These are phyloP conservation scores for Hoplostethus mediterraneus DNA, from an alignment of 2,797 vertebrate species.

Conservation along the genomic window DNA sequence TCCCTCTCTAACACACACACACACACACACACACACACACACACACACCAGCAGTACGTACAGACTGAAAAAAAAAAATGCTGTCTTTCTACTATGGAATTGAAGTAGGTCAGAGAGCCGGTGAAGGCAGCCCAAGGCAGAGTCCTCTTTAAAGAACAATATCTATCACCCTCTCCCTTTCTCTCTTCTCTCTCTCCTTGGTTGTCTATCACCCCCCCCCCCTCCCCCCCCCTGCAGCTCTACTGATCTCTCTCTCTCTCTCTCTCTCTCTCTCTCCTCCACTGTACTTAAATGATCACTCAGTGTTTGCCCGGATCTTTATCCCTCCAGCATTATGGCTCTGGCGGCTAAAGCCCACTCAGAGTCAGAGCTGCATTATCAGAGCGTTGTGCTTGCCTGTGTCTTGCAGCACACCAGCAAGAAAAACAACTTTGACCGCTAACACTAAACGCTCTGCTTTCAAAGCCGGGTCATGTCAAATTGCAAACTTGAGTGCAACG, in stretches of 20 bases:
- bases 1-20: background rate
- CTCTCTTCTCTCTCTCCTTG: background rate
- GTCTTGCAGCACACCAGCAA: too few relatives aligned
- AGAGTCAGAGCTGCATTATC: slow-evolving; percentile 30
- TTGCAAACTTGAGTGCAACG: background rate
- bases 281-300: slow-evolving; percentile 1
- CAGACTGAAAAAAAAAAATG: slow-evolving; percentile 26
- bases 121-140: slow-evolving; percentile 49
- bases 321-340: slow-evolving; percentile 4
- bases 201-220: background rate
- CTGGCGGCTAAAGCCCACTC: background rate
- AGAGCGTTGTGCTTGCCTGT: background rate
- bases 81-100: slow-evolving; percentile 25
- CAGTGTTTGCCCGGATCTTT: slow-evolving; percentile 15
- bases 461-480: slow-evolving; percentile 26
- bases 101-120: slow-evolving; percentile 74
- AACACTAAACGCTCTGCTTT: slow-evolving; percentile 36
- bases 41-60: slow-evolving; percentile 5
- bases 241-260: background rate
- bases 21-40: slow-evolving; percentile 23
- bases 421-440: slow-evolving; percentile 32
- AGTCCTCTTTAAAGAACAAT: slow-evolving; percentile 23
- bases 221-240: background rate
- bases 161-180: slow-evolving; percentile 21
- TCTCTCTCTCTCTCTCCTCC: background rate